These are phyloP conservation scores for Erythrolamprus reginae DNA, from an alignment of 2,113 vertebrate genomes.

Conservation along the genomic window DNA sequence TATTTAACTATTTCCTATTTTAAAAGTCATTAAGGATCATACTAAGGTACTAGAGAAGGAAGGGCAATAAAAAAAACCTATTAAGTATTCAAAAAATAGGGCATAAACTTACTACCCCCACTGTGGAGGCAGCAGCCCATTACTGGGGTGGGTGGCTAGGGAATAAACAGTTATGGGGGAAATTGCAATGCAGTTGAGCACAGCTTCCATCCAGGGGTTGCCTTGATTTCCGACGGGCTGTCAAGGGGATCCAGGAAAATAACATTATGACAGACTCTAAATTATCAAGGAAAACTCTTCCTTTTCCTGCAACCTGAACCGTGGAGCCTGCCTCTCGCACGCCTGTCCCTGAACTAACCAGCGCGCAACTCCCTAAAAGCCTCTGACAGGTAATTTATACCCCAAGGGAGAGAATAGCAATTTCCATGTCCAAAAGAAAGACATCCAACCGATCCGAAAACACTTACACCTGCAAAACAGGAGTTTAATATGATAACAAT, in stretches of 20 bases:
- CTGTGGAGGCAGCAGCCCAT: too few relatives aligned
- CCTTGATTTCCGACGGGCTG: background rate
- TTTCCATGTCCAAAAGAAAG: slow-evolving; percentile 56
- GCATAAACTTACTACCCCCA: too few relatives aligned
- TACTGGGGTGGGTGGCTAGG: too few relatives aligned
- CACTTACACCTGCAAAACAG: slow-evolving; percentile 27
- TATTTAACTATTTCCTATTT: too few relatives aligned
- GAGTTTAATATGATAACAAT: slow-evolving; percentile 52
- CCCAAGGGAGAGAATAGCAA: slow-evolving; percentile 38
- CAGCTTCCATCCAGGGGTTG: too few relatives aligned
- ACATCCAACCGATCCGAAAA: slow-evolving; percentile 41
- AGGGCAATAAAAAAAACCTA: too few relatives aligned
- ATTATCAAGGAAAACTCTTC: background rate
- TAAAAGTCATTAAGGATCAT: too few relatives aligned
- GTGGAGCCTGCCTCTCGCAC: background rate
- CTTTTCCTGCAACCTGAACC: background rate
- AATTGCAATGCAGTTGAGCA: background rate
- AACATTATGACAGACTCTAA: slow-evolving; percentile 29
- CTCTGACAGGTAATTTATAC: slow-evolving; percentile 60
- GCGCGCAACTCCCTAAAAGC: slow-evolving; percentile 51
- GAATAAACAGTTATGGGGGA: background rate
- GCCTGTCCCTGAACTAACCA: slow-evolving; percentile 52
- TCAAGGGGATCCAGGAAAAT: slow-evolving; percentile 16
- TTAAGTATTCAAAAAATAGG: too few relatives aligned
- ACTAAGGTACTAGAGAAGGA: too few relatives aligned